A percentile compares a stretch with the other conserved stretches of the same genome.
Evolutionary conservation across 2,797 vertebrate genomes (phyloP).

Genomic region (Urophycis tenuis): DNA sequence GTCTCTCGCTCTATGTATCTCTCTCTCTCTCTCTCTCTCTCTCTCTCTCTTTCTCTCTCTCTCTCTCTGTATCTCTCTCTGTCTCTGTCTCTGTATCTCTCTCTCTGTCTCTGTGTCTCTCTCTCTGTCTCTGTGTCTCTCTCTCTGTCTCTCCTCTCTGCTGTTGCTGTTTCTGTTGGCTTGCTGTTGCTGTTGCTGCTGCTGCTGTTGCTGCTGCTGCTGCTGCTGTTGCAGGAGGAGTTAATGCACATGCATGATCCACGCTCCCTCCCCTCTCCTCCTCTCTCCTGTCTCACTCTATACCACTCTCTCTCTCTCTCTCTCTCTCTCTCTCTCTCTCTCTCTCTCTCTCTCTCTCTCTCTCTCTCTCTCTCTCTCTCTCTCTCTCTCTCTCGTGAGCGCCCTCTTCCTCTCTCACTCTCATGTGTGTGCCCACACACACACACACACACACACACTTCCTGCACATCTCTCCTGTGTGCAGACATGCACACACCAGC

Average conservation of each 20-base stretch:
- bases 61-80: slow-evolving; percentile 51
- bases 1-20: slow-evolving; percentile 45
- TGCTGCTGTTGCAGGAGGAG: slow-evolving; percentile 61
- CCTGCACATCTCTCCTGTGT: slow-evolving; percentile 35
- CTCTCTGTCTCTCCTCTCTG: slow-evolving; percentile 53
- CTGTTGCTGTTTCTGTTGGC: slow-evolving; percentile 47
- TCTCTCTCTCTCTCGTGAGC: slow-evolving; percentile 22
- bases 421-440: not conserved
- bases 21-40: slow-evolving; percentile 27
- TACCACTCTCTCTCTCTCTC: slow-evolving; percentile 37
- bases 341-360: slow-evolving; percentile 35
- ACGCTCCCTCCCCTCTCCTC: slow-evolving; percentile 56
- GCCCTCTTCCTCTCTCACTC: slow-evolving; percentile 40
- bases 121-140: slow-evolving; percentile 38
- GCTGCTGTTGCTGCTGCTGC: slow-evolving; percentile 45
- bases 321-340: slow-evolving; percentile 35
- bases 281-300: slow-evolving; percentile 33
- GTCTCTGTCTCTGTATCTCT: slow-evolving; percentile 50
- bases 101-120: slow-evolving; percentile 43
- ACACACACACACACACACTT: slow-evolving; percentile 5
- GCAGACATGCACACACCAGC: slow-evolving; percentile 25
- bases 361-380: slow-evolving; percentile 53
- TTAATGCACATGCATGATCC: slow-evolving; percentile 75
- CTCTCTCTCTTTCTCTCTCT: slow-evolving; percentile 37
- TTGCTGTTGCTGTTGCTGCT: slow-evolving; percentile 40